Evolutionary conservation across 2,888 invertebrate species (phyloP), one percentile per base, ranked within the genome.

Genomic region (Orthosia cruda): DNA sequence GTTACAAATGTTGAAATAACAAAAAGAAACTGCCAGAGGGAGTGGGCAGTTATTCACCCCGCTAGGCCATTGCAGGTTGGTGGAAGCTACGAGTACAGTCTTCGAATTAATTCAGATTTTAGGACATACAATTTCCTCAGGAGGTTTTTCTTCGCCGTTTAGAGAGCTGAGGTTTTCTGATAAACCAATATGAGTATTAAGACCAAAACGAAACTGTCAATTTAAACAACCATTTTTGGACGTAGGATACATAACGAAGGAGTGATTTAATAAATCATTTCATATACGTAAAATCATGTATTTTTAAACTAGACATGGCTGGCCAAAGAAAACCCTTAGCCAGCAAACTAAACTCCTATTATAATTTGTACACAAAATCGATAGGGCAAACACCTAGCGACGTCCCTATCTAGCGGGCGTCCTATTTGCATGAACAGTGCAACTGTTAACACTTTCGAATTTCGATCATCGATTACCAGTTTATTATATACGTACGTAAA

Each of bases 311-410:
- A 26, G 16, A 47, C n/a, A n/a, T 40, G 40, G 18, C 13, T 45
- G 9, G 2, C 59, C 18, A 62, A 80, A 76, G 76, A 71, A 80
- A 70, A 81, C 79, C 75, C 69, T 79, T 75, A 79, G 50, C 50
- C 20, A 26, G 47, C 26, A 26, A 62, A 16, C 16, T 5, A 13
- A 26, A 13, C 40, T 40, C 32, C 40, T 15, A 13, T 74, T 50
- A 70, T 62, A 62, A 65, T 50, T 47, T 13, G 63, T 20, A 32
- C 40, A 70, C 13, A 80, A 79, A 81, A 80, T 81, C 70, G 74
- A 81, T 81, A 76, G 40, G 3, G 66, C 71, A 76, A 71, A 70
- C 70, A 76, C 65, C 55, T 52, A 52, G 20, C 40, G 47, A 61
- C 40, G n/a, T 57, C 15, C 45, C 54, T 59, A 69, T 79, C 50